phyloP scores from a whole-genome alignment of 1,140 invertebrate genomes.

The Polyergus mexicanus region DNA sequence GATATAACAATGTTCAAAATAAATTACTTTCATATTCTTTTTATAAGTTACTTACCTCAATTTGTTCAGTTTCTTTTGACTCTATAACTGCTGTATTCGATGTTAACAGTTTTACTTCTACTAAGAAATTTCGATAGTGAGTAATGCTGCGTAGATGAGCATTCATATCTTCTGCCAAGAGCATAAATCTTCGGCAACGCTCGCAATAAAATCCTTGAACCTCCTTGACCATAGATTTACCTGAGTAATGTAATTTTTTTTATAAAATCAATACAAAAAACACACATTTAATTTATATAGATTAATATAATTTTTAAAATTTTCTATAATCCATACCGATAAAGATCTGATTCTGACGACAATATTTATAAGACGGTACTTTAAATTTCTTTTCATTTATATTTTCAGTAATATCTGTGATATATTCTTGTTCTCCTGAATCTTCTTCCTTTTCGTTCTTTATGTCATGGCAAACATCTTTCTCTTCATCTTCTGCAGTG shows the following conservation, averaged over 20 bases:
- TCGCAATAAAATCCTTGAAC: slow-evolving; percentile 84
- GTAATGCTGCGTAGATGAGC: slow-evolving; percentile 83
- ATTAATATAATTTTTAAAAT: neutral
- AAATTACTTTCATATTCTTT: neutral
- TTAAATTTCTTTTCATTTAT: slow-evolving; percentile 80
- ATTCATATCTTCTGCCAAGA: slow-evolving; percentile 82
- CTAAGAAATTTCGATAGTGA: slow-evolving; percentile 84
- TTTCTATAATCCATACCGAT: slow-evolving; percentile 72
- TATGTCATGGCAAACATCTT: slow-evolving; percentile 79
- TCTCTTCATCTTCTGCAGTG: slow-evolving; percentile 84
- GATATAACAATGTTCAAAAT: neutral
- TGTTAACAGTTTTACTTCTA: slow-evolving; percentile 82
- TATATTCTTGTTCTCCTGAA: slow-evolving; percentile 79
- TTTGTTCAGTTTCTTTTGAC: slow-evolving; percentile 72
- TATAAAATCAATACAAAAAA: neutral
- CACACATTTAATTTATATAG: neutral
- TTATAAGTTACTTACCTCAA: slow-evolving; percentile 47
- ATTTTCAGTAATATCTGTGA: slow-evolving; percentile 82
- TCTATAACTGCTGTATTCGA: slow-evolving; percentile 48
- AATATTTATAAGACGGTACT: slow-evolving; percentile 83
- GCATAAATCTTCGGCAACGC: slow-evolving; percentile 85
- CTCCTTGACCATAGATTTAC: slow-evolving; percentile 84
- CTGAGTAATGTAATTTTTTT: slow-evolving; percentile 61
- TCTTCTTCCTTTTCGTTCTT: slow-evolving; percentile 84
- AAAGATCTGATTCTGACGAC: slow-evolving; percentile 82